phyloP scores from a whole-genome alignment of 2,797 vertebrate genomes.

The Rhynchotus rufescens region DNA sequence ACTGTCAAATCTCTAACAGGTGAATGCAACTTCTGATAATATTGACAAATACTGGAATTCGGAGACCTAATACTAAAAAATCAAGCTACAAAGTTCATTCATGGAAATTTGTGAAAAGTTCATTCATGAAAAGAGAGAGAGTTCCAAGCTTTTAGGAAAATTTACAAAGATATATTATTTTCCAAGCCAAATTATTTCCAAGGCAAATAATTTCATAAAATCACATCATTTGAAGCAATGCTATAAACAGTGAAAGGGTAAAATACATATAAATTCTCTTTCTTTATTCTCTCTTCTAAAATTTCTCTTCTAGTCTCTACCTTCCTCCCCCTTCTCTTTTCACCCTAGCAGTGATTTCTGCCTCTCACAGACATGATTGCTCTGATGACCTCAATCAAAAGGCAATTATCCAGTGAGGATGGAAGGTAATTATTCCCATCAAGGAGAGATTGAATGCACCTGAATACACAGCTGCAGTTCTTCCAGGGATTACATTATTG shows the following conservation, averaged over 20 bases:
- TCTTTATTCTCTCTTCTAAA: slow-evolving; percentile 52
- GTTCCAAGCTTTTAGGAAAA: not conserved
- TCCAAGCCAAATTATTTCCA: slow-evolving; percentile 23
- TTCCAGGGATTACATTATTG: slow-evolving; percentile 83
- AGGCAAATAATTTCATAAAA: slow-evolving; percentile 4
- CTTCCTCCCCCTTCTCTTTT: slow-evolving; percentile 68
- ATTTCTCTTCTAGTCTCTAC: slow-evolving; percentile 44
- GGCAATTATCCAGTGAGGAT: slow-evolving; percentile 91
- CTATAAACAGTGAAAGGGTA: slow-evolving; percentile 6
- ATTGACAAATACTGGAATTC: not conserved
- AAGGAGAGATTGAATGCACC: slow-evolving; percentile 86
- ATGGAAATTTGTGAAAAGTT: no score
- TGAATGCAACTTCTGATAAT: not conserved
- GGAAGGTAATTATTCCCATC: slow-evolving; percentile 91
- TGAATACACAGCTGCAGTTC: slow-evolving; percentile 87
- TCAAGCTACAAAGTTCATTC: not conserved
- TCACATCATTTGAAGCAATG: not conserved
- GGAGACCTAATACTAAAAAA: not conserved
- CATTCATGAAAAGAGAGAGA: no score
- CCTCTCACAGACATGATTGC: slow-evolving; percentile 89
- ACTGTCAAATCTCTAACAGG: not conserved
- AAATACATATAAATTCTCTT: slow-evolving; percentile 23
- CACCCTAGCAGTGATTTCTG: slow-evolving; percentile 79
- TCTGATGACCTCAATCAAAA: slow-evolving; percentile 98
- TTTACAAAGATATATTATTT: not conserved